Evolutionary conservation across 2,797 vertebrate species (phyloP), one percentile per base, ranked within the genome.

Genomic region (Betta splendens): DNA sequence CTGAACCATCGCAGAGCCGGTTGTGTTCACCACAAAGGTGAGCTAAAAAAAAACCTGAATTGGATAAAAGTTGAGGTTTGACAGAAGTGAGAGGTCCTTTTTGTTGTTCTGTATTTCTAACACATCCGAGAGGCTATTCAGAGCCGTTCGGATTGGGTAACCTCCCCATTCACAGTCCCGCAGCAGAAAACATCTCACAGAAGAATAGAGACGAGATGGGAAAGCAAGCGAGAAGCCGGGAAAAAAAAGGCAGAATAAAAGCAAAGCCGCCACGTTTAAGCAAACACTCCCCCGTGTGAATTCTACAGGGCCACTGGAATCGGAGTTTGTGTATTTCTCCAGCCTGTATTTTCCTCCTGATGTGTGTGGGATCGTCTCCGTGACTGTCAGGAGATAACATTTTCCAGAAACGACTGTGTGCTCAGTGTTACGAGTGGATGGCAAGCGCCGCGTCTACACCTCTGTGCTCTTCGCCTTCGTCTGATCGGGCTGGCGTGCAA

Each of bases 101-200:
- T 72, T 77, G 77, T 76, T 67, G 68, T 48, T 42, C 50, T 64
- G 43, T 68, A 64, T 57, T 67, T 61, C 37, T 21, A 59, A 13
- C 63, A 17, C 43, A 64, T 68, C 39, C 7, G 64, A 63, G 49
- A 49, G 53, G 72, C 42, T 48, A 71, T 81, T 81, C 54, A 77
- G n/a, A 7, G 13, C 31, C 25, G 50, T 59, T 85, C 50, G 80
- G 49, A 80, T 63, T 74, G 65, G 53, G 38, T 69, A 77, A 74
- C 73, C 57, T 68, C 23, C 17, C 20, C 28, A 69, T 75, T 81
- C 69, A 67, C 35, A 67, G 69, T 49, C 65, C 10, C 46, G 39
- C 48, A 59, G 56, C 54, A 66, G 38, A 71, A 73, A 70, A 62
- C 37, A 51, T 13, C 52, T 61, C 25, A 55, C 60, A 74, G 74